Evolutionary conservation across 2,888 invertebrate species (phyloP), one percentile per base, ranked within the genome.

Genomic region (Dicycla oo): DNA sequence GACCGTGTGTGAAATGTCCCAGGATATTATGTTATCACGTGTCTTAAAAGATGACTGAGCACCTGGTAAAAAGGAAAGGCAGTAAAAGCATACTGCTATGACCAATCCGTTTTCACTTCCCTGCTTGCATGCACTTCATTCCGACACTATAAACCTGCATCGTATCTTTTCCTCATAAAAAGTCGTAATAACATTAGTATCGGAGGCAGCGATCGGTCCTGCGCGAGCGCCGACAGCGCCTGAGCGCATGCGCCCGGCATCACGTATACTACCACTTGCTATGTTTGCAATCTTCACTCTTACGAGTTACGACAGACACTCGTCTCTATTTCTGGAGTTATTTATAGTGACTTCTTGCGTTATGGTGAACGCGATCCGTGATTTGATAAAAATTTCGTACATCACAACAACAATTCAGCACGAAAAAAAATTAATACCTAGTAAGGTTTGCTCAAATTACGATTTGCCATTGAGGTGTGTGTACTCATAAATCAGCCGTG

Each of bases 181-280:
- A 56, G 26, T 54, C 8, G 75, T 82, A 43, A 80, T 57, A 83
- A 81, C n/a, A 57, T 49, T 26, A n/a, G 40, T 20, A 57, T 51
- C 56, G 56, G 60, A 63, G 49, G 60, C 61, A 47, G 47, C 54
- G 38, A 34, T 23, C n/a, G 34, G 34, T 34, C n/a, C 53, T 57
- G 79, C 81, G 65, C 47, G 26, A 40, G 61, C 61, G 56, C 15
- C 34, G n/a, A 30, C 51, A 38, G 13, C 15, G 8, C 20, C 38
- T 15, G 69, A 34, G 57, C 60, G 18, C 71, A 71, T 75, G 69
- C 69, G 75, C 49, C 47, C n/a, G 23, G 47, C 51, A 74, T 81
- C 86, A 84, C 84, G 84, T 85, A 83, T 38, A 62, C 81, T 68
- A 73, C 6, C 65, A 62, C 45, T 58, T 26, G 61, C 56, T 68